Base-by-base conservation (phyloP, 1,140 invertebrate species). In the Hyphantria cunea region DNA sequence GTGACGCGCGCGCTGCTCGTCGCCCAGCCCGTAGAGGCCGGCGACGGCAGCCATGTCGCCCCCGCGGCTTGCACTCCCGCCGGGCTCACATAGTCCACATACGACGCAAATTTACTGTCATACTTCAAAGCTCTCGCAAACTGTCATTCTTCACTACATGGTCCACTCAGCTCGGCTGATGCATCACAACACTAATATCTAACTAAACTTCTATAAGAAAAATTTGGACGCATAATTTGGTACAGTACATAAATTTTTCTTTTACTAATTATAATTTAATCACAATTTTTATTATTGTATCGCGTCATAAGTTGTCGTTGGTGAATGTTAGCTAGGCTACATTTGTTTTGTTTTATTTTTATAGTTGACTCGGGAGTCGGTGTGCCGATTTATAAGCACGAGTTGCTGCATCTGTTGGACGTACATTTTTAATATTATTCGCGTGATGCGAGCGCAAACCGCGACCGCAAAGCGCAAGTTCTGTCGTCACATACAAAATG, bases 241-340 rank as follows among this genome's bases (percentile, higher is more conserved):
- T 86, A 82, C 72, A 82, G 70, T 80, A 70, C 59, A 64, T 60
- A 33, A 58, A 52, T 45, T 65, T 45, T 65, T 56, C 25, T 56
- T 56, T 33, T 55, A 48, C 17, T 64, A 54, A 48, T 47, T 59
- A 53, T 62, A 66, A 74, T 82, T 82, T 80, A 77, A 89, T 89
- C 86, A 89, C 86, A 89, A 84, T 87, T 81, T 56, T 70, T 72
- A 84, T 89, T 89, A 89, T 89, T 89, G 86, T 87, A 86, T 82
- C 74, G 72, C 72, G 76, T 88, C 85, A 86, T 88, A 88, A 86
- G 83, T 85, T 73, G 59, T 32, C n/a, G 55, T 59, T 68, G 44
- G 51, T 9, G n/a, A 39, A n/a, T 39, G n/a, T 39, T 64, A 68
- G 60, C 51, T 72, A 71, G 64, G 60, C 64, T 68, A 72, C 37